A percentile compares a stretch with the other conserved stretches of the same genome.
phyloP scores from a whole-genome alignment of 2,113 vertebrate species.

The Cnemophilus loriae region DNA sequence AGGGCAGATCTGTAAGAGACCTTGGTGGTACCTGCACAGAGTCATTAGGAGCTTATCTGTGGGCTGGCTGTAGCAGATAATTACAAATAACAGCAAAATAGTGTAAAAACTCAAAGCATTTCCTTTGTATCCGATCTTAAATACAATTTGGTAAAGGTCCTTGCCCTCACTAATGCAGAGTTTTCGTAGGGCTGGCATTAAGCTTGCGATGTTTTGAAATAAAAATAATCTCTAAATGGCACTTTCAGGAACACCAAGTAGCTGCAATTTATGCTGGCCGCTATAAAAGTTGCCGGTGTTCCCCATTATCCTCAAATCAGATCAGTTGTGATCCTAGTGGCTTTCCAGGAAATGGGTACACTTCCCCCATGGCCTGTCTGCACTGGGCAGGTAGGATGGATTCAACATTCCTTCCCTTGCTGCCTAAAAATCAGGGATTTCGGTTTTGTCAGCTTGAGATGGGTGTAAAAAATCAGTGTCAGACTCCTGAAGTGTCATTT shows the following conservation, averaged over 20 bases:
- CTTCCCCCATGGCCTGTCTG: neutral
- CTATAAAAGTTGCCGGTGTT: neutral
- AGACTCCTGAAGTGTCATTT: neutral
- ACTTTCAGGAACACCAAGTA: neutral
- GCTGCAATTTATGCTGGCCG: neutral
- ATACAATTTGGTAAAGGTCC: neutral
- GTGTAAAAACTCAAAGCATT: neutral
- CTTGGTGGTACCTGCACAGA: neutral
- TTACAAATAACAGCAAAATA: neutral
- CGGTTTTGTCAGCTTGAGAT: neutral
- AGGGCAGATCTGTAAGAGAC: neutral
- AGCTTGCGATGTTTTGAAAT: neutral
- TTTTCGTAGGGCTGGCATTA: neutral
- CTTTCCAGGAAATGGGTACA: neutral
- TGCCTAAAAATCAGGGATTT: neutral
- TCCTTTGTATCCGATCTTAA: neutral
- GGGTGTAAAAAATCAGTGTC: neutral
- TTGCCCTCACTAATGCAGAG: neutral
- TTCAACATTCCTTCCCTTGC: neutral
- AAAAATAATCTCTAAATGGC: neutral
- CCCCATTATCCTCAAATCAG: neutral
- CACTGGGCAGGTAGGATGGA: neutral
- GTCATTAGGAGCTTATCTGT: neutral
- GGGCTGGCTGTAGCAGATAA: neutral
- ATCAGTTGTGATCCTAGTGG: neutral